These are phyloP conservation scores for Empidonax alnorum DNA, from an alignment of 2,113 vertebrate species.

Conservation along the genomic window DNA sequence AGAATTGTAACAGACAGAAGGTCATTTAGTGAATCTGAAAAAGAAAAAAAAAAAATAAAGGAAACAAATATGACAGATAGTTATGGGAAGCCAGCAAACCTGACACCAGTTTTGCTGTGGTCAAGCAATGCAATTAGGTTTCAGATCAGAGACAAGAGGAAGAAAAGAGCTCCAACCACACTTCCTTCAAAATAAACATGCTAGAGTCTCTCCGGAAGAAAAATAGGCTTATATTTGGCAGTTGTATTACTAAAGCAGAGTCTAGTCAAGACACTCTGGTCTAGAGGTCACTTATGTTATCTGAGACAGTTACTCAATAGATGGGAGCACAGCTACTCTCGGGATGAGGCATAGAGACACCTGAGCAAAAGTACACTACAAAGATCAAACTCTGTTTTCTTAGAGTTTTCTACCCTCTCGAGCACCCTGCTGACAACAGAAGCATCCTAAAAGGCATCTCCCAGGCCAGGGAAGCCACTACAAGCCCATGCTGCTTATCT, in stretches of 20 bases:
- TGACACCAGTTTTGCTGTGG: conserved; percentile 33
- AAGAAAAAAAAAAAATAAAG: background rate
- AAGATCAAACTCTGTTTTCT: background rate
- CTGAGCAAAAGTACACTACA: background rate
- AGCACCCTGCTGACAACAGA: background rate
- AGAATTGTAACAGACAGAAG: conserved; percentile 58
- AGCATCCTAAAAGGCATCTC: background rate
- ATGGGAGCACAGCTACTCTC: background rate
- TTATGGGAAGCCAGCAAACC: conserved; percentile 44
- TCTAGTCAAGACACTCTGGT: background rate
- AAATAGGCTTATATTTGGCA: conserved; percentile 6
- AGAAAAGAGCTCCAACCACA: background rate
- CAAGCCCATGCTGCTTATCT: background rate
- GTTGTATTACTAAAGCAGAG: background rate
- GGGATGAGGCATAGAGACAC: background rate
- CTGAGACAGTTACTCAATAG: background rate
- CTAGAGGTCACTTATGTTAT: background rate
- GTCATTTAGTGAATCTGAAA: conserved; percentile 26
- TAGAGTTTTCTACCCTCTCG: background rate
- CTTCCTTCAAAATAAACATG: conserved; percentile 1
- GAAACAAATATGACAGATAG: background rate
- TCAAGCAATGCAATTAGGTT: conserved; percentile 39
- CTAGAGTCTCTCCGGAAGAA: background rate
- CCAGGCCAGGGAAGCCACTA: background rate
- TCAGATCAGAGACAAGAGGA: background rate